Evolutionary conservation across 1,140 invertebrate genomes (phyloP).

Genomic region (Euura lappo): DNA sequence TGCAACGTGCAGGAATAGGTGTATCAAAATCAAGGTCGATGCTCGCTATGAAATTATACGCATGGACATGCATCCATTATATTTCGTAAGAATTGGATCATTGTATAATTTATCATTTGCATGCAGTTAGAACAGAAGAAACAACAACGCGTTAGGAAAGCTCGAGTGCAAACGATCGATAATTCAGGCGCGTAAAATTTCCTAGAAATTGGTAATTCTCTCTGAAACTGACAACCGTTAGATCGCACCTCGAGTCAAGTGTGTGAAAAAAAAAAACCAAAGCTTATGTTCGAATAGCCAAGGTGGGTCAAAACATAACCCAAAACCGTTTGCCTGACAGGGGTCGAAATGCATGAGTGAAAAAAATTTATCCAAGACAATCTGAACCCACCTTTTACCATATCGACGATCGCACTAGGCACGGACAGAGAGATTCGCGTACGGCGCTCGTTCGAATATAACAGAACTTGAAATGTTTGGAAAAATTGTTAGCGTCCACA

Average conservation of each 20-base stretch:
- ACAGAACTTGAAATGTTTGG: not conserved
- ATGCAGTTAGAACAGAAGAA: too few species aligned
- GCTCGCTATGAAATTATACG: not conserved
- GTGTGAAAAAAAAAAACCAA: not conserved
- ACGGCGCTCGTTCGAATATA: not conserved
- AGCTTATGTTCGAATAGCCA: not conserved
- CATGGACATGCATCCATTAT: not conserved
- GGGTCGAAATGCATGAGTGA: not conserved
- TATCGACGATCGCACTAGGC: not conserved
- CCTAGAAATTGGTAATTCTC: not conserved
- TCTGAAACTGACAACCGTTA: not conserved
- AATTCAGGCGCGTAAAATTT: not conserved
- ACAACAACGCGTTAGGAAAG: too few species aligned
- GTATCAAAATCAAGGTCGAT: conserved; percentile 3
- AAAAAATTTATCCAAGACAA: not conserved
- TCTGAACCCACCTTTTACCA: not conserved
- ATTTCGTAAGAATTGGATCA: not conserved
- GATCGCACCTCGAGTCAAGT: too few species aligned
- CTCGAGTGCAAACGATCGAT: too few species aligned
- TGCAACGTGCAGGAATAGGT: not conserved
- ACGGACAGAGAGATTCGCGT: not conserved
- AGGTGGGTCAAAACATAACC: not conserved
- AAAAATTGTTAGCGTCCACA: not conserved
- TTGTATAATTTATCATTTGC: not conserved
- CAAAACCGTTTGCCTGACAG: not conserved